Percentiles rank a stretch among this genome's conserved stretches.
Evolutionary conservation across 2,888 invertebrate genomes (phyloP).

Genomic region (Drosophila mimica): DNA sequence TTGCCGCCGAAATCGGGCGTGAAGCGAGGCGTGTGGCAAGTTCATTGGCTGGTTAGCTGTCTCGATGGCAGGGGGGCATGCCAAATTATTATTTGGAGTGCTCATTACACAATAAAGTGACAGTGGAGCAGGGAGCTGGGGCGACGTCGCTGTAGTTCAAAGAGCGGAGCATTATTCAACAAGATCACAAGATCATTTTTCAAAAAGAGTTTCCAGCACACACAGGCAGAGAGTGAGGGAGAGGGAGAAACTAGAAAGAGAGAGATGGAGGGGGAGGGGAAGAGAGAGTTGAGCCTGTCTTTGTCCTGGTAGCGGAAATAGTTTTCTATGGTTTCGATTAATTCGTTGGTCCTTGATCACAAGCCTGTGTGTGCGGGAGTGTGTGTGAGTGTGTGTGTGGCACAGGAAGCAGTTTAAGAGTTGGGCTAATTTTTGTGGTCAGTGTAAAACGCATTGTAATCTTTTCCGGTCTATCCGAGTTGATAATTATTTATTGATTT

Average conservation of each 20-base stretch:
- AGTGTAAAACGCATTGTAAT: slow-evolving; percentile 50
- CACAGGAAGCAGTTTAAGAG: slow-evolving; percentile 14
- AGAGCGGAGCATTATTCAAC: slow-evolving; percentile 72
- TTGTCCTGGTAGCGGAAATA: slow-evolving; percentile 65
- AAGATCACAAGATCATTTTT: slow-evolving; percentile 78
- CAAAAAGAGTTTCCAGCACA: slow-evolving; percentile 49
- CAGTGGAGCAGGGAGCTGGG: slow-evolving; percentile 25
- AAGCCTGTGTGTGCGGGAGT: not conserved
- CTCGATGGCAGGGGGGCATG: slow-evolving; percentile 39
- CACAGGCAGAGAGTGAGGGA: not conserved
- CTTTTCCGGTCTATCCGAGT: slow-evolving; percentile 64
- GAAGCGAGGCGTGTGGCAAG: slow-evolving; percentile 79
- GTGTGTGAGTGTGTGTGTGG: slow-evolving; percentile 32
- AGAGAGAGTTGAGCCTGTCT: slow-evolving; percentile 12
- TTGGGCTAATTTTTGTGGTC: slow-evolving; percentile 45
- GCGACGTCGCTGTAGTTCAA: slow-evolving; percentile 46
- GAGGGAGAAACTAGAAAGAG: slow-evolving; percentile 3
- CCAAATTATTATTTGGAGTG: slow-evolving; percentile 82
- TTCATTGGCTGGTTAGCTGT: slow-evolving; percentile 10
- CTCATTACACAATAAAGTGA: slow-evolving; percentile 81
- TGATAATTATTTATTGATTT: slow-evolving; percentile 63
- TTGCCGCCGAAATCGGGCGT: slow-evolving; percentile 69
- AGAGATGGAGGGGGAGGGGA: not conserved
- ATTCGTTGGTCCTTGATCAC: slow-evolving; percentile 42
- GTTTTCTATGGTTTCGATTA: slow-evolving; percentile 43